Conservation (phyloP, 1,140 invertebrate species). For the Sycophaga agraensis region DNA sequence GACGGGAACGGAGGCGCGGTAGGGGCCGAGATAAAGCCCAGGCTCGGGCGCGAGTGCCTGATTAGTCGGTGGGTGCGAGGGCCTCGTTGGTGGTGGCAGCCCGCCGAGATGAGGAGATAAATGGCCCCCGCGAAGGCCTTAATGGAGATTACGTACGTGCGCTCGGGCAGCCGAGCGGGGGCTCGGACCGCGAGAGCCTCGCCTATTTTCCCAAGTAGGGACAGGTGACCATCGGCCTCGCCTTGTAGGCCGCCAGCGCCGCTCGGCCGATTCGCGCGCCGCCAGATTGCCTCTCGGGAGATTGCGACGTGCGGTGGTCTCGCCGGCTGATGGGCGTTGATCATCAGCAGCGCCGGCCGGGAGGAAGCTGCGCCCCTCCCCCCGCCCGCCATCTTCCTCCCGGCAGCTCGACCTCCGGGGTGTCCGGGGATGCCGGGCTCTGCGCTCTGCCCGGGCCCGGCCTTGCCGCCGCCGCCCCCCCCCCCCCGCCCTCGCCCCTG, state of each 20-base stretch:
- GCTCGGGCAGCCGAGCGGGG: background rate
- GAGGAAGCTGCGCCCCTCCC: no score
- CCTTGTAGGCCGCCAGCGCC: background rate
- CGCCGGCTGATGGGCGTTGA: no score
- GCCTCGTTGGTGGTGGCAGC: background rate
- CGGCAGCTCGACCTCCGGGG: no score
- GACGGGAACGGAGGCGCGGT: no score
- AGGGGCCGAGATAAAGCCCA: background rate
- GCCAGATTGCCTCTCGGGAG: no score
- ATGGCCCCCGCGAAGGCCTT: background rate
- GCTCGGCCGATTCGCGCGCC: no score
- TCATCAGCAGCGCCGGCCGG: no score
- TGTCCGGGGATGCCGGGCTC: no score
- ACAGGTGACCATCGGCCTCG: conserved; percentile 8
- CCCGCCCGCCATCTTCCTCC: no score
- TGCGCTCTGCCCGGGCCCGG: no score
- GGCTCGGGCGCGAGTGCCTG: background rate
- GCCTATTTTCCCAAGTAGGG: conserved; percentile 16
- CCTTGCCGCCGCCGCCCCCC: background rate
- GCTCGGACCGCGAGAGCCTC: background rate
- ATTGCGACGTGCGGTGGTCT: no score
- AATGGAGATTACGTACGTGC: conserved; percentile 2
- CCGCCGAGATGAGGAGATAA: conserved; percentile 3
- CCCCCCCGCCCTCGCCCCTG: background rate
- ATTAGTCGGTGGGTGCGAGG: conserved; percentile 3